Base-by-base conservation (phyloP, 2,113 vertebrate genomes). In the Phrynosoma blainvillii region DNA sequence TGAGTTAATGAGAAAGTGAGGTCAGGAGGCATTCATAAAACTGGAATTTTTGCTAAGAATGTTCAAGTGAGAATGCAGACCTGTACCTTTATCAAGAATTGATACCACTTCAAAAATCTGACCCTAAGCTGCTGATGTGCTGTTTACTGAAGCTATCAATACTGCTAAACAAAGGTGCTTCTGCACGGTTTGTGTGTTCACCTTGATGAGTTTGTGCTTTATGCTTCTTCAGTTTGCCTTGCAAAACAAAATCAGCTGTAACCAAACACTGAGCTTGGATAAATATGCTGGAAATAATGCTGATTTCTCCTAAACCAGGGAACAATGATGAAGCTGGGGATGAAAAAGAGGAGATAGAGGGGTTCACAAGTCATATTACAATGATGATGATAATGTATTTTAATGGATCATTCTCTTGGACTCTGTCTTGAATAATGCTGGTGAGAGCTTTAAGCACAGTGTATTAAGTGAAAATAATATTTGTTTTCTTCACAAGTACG, bases 191-290 rank as follows among this genome's bases (percentile, higher is more conserved):
- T 54, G 30, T 70, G 12, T 32, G n/a, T 79, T 86, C 78, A 56
- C 42, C 76, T 71, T 86, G 65, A 79, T 79, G 75, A 66, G 18
- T 77, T 85, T 66, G 84, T 47, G 36, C 40, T 78, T 85, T 85
- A 52, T 2, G 16, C 14, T 79, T 70, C 42, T 78, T 68, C 20
- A 23, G 78, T 86, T 68, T 70, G 62, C 40, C 75, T 79, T 86
- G 42, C 65, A 79, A 79, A 86, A 86, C 42, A 54, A 65, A 78
- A 79, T 86, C 59, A 36, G 42, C 65, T 68, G 75, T 86, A 86
- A 79, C 62, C 40, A 52, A 25, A 54, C 75, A 79, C 65, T 86
- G 76, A 78, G 62, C 42, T 47, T 77, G 30, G 62, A 65, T 86
- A 14, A 70, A 25, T 8, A 6, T 86, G 62, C 62, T 86, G 75